Base-by-base conservation (phyloP, 2,888 invertebrate species). In the Acanthoscelides obtectus region DNA sequence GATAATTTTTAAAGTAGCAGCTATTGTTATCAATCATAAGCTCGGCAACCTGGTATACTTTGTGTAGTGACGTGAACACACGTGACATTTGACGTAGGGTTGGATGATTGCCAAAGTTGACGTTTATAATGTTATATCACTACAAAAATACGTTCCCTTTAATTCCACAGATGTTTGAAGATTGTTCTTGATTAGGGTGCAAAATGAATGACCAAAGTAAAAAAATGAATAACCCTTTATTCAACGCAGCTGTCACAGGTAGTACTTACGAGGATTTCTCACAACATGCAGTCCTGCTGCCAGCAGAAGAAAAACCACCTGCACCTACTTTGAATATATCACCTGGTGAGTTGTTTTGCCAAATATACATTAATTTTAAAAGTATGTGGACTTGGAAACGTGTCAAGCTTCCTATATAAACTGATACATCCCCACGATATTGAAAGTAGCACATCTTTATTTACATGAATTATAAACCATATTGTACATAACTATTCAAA, bases 201-300 rank as follows among this genome's bases (percentile, higher is more conserved):
- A 45, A 45, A 77, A 81, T 80, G 81, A 80, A 76, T 70, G 82
- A 83, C 66, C 79, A 74, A 22, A 71, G 71, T 66, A 83, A 79
- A 76, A 79, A 79, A 76, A 85, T 89, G 70, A 88, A 88, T 87
- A 94, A 94, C 86, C 90, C 93, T 27, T 87, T 94, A 79, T 87
- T 94, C 75, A 91, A 91, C 78, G 91, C 90, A 71, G 92, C 93
- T 73, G 92, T 93, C 75, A 91, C 90, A 77, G 92, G 92, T 70
- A 89, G 91, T 77, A 90, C 92, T 19, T 88, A 91, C 71, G 93
- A 93, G 79, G 92, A 92, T 85, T 90, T 92, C 86, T 88, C 91
- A 76, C 90, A 91, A 82, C 91, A 91, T 85, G 90, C 92, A 72
- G 86, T 93, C 74, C 86, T 93, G 80, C 86, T 93, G 81, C 93